These are phyloP conservation scores for Adelphocoris suturalis DNA, from an alignment of 2,888 invertebrate genomes.

Conservation along the genomic window DNA sequence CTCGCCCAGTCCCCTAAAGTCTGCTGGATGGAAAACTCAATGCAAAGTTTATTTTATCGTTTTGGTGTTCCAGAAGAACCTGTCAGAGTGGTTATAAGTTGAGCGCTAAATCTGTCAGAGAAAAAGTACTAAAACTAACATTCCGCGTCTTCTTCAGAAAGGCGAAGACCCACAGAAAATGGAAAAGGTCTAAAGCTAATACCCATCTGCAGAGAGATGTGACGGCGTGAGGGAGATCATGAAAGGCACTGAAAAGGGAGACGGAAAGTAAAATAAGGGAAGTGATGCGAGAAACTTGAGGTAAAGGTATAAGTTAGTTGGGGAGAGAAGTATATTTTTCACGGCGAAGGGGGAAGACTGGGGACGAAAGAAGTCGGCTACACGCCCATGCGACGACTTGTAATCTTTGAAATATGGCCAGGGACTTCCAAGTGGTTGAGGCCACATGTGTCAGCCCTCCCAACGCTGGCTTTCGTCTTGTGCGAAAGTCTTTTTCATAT, in stretches of 20 bases:
- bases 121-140: not conserved
- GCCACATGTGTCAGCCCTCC: constrained; percentile 39
- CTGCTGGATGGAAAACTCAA: no score
- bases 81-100: not conserved
- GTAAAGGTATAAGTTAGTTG: constrained; percentile 40
- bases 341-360: not conserved
- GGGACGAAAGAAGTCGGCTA: constrained; percentile 13
- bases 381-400: constrained; percentile 46
- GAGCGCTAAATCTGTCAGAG: not conserved
- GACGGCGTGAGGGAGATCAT: not conserved
- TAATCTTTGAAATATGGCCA: constrained; percentile 60
- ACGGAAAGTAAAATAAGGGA: constrained; percentile 24
- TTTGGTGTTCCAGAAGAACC: not conserved
- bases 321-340: constrained; percentile 30
- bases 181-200: constrained; percentile 10
- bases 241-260: not conserved
- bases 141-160: not conserved
- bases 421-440: constrained; percentile 55
- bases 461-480: not conserved
- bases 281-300: constrained; percentile 16
- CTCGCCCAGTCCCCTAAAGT: no score
- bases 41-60: not conserved
- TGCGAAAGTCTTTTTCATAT: constrained; percentile 23
- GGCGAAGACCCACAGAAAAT: not conserved
- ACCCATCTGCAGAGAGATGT: constrained; percentile 13